Evolutionary conservation across 2,888 invertebrate species (phyloP).

Genomic region (Polydrusus tereticollis): DNA sequence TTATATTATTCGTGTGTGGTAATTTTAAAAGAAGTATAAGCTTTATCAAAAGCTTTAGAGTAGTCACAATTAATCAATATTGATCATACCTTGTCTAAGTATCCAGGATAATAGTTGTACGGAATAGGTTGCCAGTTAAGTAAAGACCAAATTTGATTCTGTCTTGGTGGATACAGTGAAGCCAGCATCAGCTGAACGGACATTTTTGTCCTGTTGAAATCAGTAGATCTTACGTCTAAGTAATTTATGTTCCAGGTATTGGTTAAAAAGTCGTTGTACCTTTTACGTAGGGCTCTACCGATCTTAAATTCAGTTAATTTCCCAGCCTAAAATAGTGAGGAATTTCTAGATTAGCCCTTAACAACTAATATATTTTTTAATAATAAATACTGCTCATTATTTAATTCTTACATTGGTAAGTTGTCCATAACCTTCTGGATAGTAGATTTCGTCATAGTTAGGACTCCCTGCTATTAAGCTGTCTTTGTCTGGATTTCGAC

Average conservation of each 20-base stretch:
- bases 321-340: slow-evolving; percentile 63
- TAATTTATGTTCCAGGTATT: slow-evolving; percentile 69
- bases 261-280: slow-evolving; percentile 73
- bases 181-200: slow-evolving; percentile 76
- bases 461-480: neutral
- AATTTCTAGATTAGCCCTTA: neutral
- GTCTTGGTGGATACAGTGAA: slow-evolving; percentile 74
- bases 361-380: no score
- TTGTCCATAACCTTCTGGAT: slow-evolving; percentile 16
- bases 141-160: slow-evolving; percentile 70
- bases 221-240: slow-evolving; percentile 75
- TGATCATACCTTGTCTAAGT: slow-evolving; percentile 17
- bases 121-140: slow-evolving; percentile 82
- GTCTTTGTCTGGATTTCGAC: slow-evolving; percentile 6
- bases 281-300: slow-evolving; percentile 72
- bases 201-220: slow-evolving; percentile 79
- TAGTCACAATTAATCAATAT: neutral
- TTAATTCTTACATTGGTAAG: slow-evolving; percentile 8
- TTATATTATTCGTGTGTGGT: no score
- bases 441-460: neutral
- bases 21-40: no score
- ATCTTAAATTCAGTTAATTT: slow-evolving; percentile 73
- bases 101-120: slow-evolving; percentile 69
- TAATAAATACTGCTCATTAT: no score
- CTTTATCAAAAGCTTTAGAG: no score